Conservation (phyloP, 2,797 vertebrate genomes). For the Poecilia wingei region DNA sequence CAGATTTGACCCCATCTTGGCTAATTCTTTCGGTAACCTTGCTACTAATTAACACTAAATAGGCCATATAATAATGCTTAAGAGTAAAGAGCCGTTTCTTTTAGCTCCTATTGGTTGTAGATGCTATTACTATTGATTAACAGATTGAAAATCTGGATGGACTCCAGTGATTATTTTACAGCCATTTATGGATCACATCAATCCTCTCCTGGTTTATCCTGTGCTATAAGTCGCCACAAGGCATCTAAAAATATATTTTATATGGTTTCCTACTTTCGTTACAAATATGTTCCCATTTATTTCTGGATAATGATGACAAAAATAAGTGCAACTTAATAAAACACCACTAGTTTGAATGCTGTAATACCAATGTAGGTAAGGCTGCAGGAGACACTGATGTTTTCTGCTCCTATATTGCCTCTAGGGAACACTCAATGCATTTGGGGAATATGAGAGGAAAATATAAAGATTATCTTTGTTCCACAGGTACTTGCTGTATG, state of each 20-base stretch:
- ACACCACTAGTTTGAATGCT: not conserved
- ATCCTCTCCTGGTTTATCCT: not conserved
- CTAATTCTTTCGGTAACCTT: not conserved
- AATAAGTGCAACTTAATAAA: not conserved
- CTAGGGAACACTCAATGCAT: conserved; percentile 3
- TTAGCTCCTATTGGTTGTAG: too few species aligned
- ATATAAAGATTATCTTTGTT: conserved; percentile 1
- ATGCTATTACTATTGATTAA: not conserved
- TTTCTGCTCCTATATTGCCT: conserved; percentile 9
- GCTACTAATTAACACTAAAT: not conserved
- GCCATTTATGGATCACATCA: not conserved
- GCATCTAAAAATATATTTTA: not conserved
- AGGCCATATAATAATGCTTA: not conserved
- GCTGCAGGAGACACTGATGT: not conserved
- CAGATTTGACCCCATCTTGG: too few species aligned
- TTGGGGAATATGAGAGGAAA: not conserved
- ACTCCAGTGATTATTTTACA: not conserved
- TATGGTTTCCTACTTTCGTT: not conserved
- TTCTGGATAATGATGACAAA: not conserved
- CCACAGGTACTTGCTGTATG: not conserved
- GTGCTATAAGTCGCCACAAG: not conserved
- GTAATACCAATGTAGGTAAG: not conserved
- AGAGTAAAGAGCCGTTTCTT: not conserved
- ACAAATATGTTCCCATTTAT: not conserved
- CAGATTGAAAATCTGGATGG: not conserved